Base-by-base conservation (phyloP, 1,140 invertebrate genomes). In the Streblospio benedicti region DNA sequence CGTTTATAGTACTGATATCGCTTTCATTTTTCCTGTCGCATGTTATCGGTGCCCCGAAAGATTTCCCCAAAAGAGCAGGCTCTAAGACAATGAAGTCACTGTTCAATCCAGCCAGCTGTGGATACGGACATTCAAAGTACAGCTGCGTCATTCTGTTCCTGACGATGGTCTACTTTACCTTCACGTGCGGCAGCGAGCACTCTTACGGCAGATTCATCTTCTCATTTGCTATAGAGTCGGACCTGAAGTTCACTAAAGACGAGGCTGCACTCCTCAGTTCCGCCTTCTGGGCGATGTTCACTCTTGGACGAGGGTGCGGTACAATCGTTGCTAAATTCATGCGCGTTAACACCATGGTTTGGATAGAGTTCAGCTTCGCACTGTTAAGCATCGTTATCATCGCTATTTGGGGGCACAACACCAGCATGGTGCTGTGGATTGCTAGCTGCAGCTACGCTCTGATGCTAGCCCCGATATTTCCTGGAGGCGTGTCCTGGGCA, bases 231-330 rank as follows among this genome's bases (percentile, higher is more conserved):
- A 66, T 67, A 12, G 66, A 67, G 35, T 14, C n/a, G 14, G 53
- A 64, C n/a, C 23, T 62, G 16, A 47, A 61, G 1, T 64, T 71
- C 49, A 56, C 54, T 12, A 62, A 61, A 2, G 60, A 61, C n/a
- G 62, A 67, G 0, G 69, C 61, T 12, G 60, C 67, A 0, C 55
- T 63, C 18, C 49, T 71, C 16, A 65, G 67, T 38, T 65, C 68
- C 12, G 54, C 59, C 9, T 71, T 67, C 38, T 71, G 69, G 69
- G 65, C 65, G 3, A 60, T 63, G 55, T 71, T 71, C 60, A 60
- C 67, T 4, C 33, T 63, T 14, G 69, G 68, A 0, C 60, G 68
- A 12, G 55, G 68, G 25, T 38, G 60, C 18, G 53, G 25, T 4
- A 52, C 30, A 18, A 18, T 31, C 27, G 12, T 25, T n/a, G 50